A percentile compares a stretch with the other conserved stretches of the same genome.
These are phyloP conservation scores for Agriotes lineatus DNA, from an alignment of 2,888 invertebrate genomes.

Conservation along the genomic window DNA sequence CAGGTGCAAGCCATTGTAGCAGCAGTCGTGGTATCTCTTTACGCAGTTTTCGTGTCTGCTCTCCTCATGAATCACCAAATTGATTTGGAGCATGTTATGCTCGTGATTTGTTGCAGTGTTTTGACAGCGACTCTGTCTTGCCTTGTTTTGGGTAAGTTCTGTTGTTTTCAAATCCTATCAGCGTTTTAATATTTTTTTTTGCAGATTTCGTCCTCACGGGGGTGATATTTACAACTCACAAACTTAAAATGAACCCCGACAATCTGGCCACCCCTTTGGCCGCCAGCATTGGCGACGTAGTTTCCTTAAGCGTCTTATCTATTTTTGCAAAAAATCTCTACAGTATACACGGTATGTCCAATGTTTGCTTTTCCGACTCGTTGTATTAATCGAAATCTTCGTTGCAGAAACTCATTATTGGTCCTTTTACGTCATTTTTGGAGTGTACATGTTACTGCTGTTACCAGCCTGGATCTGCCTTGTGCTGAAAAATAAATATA, in stretches of 20 bases:
- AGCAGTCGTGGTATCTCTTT: slow-evolving; percentile 86
- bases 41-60: slow-evolving; percentile 83
- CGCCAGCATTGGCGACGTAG: slow-evolving; percentile 95
- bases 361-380: too few relatives aligned
- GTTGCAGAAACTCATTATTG: slow-evolving; percentile 79
- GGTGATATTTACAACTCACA: slow-evolving; percentile 88
- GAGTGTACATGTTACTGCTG: slow-evolving; percentile 59
- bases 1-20: slow-evolving; percentile 90
- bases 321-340: slow-evolving; percentile 84
- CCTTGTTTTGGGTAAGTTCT: slow-evolving; percentile 82
- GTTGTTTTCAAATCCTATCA: neutral
- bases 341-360: slow-evolving; percentile 77
- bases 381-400: too few relatives aligned
- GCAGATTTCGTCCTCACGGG: slow-evolving; percentile 89
- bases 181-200: neutral
- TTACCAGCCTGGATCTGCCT: slow-evolving; percentile 89
- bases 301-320: slow-evolving; percentile 88
- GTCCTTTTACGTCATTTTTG: slow-evolving; percentile 82
- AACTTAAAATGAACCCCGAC: slow-evolving; percentile 92
- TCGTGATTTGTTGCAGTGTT: slow-evolving; percentile 85
- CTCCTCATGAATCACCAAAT: slow-evolving; percentile 74
- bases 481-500: slow-evolving; percentile 88
- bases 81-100: slow-evolving; percentile 78
- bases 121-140: slow-evolving; percentile 94
- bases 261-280: slow-evolving; percentile 97